Conservation (phyloP, 2,113 vertebrate genomes). For the Heliornis fulica region DNA sequence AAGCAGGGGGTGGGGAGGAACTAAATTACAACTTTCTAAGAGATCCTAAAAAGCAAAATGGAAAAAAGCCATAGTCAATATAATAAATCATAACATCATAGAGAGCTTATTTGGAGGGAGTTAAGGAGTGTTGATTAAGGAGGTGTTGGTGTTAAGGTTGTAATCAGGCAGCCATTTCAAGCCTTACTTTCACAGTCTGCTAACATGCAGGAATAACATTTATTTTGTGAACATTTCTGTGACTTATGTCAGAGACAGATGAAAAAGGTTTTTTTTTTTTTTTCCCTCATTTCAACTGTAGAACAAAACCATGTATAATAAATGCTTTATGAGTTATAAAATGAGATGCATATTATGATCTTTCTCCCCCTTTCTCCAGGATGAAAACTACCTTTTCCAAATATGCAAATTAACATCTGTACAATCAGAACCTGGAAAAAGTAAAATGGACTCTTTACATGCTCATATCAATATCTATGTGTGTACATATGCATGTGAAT, state of each 20-base stretch:
- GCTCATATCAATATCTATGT: neutral
- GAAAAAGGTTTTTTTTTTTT: neutral
- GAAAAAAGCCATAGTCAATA: constrained; percentile 49
- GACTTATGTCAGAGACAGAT: constrained; percentile 19
- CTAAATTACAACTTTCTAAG: constrained; percentile 53
- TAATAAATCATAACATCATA: constrained; percentile 38
- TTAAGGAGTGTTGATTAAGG: constrained; percentile 58
- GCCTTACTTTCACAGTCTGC: constrained; percentile 31
- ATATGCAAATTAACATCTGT: constrained; percentile 33
- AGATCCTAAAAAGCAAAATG: constrained; percentile 51
- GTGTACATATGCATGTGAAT: neutral
- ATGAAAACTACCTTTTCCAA: constrained; percentile 28
- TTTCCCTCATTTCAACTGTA: neutral
- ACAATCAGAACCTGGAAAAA: neutral
- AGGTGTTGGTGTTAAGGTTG: constrained; percentile 53
- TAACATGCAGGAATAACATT: constrained; percentile 51
- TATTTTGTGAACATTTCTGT: constrained; percentile 25
- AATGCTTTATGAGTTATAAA: neutral
- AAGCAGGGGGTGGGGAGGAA: constrained; percentile 29
- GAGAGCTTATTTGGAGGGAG: constrained; percentile 53
- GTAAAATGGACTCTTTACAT: neutral
- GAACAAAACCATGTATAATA: neutral
- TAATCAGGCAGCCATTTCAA: constrained; percentile 62
- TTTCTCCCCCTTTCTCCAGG: neutral
- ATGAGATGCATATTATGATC: neutral